Base-by-base conservation (phyloP, 1,140 invertebrate genomes). In the Drosophila pruinosa region DNA sequence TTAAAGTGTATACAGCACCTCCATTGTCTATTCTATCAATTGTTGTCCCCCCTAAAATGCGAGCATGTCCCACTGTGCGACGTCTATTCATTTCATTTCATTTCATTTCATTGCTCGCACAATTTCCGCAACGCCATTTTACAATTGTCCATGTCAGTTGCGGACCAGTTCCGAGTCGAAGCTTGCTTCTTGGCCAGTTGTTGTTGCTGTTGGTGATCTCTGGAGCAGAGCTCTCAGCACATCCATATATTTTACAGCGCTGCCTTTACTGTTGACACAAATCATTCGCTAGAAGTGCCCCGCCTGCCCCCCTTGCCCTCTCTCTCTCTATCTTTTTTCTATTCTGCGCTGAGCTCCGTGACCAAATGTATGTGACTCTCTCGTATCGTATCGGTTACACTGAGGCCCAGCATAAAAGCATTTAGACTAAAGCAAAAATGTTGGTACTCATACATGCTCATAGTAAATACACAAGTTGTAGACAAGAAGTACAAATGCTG, bases 91-190 rank as follows among this genome's bases (percentile, higher is more conserved):
- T 78, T 78, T 75, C 72, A 72, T 75, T 79, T 72, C 31, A 80
- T 56, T 75, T 75, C 72, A 62, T 72, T 80, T 78, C 80, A 83
- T 53, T 72, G 75, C 67, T 47, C 79, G 17, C 62, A 83, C 79
- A 78, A 83, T 83, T 83, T 83, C 79, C 79, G 79, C 80, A 83
- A 64, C 68, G 79, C 69, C 80, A 85, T 83, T 78, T 72, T 69
- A 72, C 79, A 78, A 83, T 78, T 83, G 79, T 75, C 72, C 75
- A 53, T 58, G 69, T 36, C 34, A 52, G 22, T 52, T 54, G 52
- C 36, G 47, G 45, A 36, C 43, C 21, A 61, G 28, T 24, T 34
- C 28, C 31, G n/a, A 56, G 39, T 34, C 34, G 43, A 5, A 45
- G 54, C 43, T 48, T 31, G 45, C 41, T 59, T 59, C 64, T 67